phyloP scores from a whole-genome alignment of 2,797 vertebrate species.

The Synanceia verrucosa region DNA sequence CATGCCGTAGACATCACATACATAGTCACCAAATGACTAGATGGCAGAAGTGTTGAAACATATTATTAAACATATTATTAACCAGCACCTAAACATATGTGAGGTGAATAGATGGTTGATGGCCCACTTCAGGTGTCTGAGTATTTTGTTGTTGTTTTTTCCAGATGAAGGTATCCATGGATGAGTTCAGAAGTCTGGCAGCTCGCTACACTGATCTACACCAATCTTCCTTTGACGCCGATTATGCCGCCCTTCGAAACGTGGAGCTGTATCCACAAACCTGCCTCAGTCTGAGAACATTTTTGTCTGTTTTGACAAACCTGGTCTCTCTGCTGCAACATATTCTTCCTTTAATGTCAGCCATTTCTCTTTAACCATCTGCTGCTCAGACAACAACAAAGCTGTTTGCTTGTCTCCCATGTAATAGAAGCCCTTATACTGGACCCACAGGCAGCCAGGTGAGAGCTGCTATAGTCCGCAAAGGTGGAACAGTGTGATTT shows the following conservation, averaged over 20 bases:
- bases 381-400: constrained; percentile 92
- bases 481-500: not conserved
- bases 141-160: not conserved
- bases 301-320: fast-evolving
- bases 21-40: not conserved
- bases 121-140: not conserved
- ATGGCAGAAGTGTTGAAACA: not conserved
- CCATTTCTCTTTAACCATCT: constrained; percentile 72
- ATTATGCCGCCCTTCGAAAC: constrained; percentile 93
- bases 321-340: not conserved
- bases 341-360: not conserved
- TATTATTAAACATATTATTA: not conserved
- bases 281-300: not conserved
- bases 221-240: constrained; percentile 96
- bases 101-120: not conserved
- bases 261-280: constrained; percentile 94
- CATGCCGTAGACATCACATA: no score
- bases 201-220: constrained; percentile 92
- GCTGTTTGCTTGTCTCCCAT: constrained; percentile 94
- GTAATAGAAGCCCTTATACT: constrained; percentile 95
- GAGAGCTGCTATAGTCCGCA: constrained; percentile 29
- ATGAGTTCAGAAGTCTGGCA: constrained; percentile 93
- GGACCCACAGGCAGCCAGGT: constrained; percentile 95
- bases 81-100: not conserved
- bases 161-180: constrained; percentile 97